phyloP scores from a whole-genome alignment of 2,113 vertebrate genomes.

The Clarias batrachus region DNA sequence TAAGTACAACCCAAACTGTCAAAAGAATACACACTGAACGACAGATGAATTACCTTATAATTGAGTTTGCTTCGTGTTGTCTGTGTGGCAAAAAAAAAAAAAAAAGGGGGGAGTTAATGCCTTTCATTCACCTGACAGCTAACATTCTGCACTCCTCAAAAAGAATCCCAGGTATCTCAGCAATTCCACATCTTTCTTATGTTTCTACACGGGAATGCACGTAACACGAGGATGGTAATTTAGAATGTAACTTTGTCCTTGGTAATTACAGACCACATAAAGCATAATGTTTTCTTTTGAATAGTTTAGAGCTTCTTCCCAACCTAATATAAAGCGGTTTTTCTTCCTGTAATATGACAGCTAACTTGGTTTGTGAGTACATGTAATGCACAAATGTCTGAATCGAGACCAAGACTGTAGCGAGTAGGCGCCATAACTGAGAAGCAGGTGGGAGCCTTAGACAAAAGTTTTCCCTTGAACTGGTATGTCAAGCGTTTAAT shows the following conservation, averaged over 20 bases:
- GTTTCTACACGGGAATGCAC: constrained; percentile 40
- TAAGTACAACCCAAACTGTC: constrained; percentile 39
- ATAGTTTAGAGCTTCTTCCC: neutral
- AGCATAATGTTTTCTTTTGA: neutral
- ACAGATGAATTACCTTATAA: constrained; percentile 53
- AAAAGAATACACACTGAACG: constrained; percentile 48
- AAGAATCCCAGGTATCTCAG: constrained; percentile 47
- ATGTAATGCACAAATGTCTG: neutral
- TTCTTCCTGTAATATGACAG: neutral
- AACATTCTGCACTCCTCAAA: constrained; percentile 47
- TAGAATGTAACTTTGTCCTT: constrained; percentile 36
- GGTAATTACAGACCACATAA: constrained; percentile 24
- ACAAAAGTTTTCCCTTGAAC: neutral
- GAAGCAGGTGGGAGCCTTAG: neutral
- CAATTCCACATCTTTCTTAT: constrained; percentile 36
- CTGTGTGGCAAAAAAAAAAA: constrained; percentile 28
- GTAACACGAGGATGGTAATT: constrained; percentile 35
- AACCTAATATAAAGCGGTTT: neutral
- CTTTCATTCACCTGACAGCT: constrained; percentile 48
- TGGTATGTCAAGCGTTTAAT: neutral
- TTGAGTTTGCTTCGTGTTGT: constrained; percentile 51
- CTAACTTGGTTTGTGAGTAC: neutral
- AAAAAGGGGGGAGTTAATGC: constrained; percentile 31
- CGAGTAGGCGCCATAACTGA: neutral
- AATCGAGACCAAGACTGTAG: neutral